Base-by-base conservation (phyloP, 2,797 vertebrate species). In the Lophotriccus pileatus region DNA sequence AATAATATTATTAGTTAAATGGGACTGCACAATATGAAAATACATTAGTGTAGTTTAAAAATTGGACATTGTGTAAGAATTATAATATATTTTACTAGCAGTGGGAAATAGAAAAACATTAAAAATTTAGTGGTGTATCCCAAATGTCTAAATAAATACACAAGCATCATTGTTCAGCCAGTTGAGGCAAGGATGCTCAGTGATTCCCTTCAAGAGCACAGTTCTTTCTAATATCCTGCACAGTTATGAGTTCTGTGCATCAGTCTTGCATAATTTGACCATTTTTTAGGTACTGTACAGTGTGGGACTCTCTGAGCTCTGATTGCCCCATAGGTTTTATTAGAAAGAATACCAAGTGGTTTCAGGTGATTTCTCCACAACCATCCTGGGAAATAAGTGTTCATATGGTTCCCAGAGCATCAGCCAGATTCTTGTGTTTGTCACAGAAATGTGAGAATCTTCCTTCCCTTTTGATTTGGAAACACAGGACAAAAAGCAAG, bases 1-100 rank as follows among this genome's bases (percentile, higher is more conserved):
- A 89, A 83, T 91, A 7, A 44, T 91, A 64, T 88, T 92, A 83
- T 95, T 94, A 89, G 83, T 81, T 93, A 90, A 84, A 84, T 75
- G 32, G 46, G 56, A 83, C 53, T 74, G n/a, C 4, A 3, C 76
- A 72, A 68, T 89, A 73, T 64, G 58, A 95, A 96, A 92, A 89
- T 67, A 69, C 20, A 80, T 36, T 81, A 80, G 9, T 44, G 8
- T 87, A 36, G 46, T 67, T 91, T 94, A 84, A 94, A 92, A 95
- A 89, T 76, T 67, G 83, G 56, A 52, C 62, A 70, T 28, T 6
- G 1, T 73, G 11, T 84, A 67, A 70, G 47, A 93, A 93, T 91
- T 83, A 55, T 10, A 60, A n/a, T 47, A 16, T 46, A 53, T 90
- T 94, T 90, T 95, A 80, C 47, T 39, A 87, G 50, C 75, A 84